These are phyloP conservation scores for Mythimna loreyi DNA, from an alignment of 2,888 invertebrate species.

Conservation along the genomic window DNA sequence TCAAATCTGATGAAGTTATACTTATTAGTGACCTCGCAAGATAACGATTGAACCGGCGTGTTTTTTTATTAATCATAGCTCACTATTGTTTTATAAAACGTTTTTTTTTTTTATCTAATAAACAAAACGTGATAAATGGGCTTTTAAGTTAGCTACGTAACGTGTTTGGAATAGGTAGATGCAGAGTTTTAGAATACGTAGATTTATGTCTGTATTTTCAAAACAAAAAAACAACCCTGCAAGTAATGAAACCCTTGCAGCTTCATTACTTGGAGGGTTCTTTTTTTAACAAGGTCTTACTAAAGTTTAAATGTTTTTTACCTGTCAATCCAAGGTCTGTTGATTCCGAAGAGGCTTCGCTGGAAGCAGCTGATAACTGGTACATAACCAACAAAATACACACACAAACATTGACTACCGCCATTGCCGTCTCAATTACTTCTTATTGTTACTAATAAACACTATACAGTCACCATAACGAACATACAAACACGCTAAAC, in stretches of 20 bases:
- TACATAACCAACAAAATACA: constrained; percentile 84
- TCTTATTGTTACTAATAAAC: constrained; percentile 79
- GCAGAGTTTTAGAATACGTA: too few species aligned
- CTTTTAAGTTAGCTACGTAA: not conserved
- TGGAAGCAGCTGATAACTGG: constrained; percentile 80
- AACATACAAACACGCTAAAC: constrained; percentile 61
- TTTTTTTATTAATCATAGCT: not conserved
- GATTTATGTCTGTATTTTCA: too few species aligned
- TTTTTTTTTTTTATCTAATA: not conserved
- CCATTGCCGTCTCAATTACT: constrained; percentile 82
- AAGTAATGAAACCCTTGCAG: too few species aligned
- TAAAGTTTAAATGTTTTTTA: constrained; percentile 61
- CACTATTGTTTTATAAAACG: not conserved
- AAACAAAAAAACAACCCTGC: too few species aligned
- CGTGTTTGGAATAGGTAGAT: not conserved
- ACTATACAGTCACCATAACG: constrained; percentile 79
- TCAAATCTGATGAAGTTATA: not conserved
- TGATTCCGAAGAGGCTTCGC: constrained; percentile 83
- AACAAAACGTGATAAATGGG: not conserved
- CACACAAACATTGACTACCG: constrained; percentile 85
- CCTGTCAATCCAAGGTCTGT: constrained; percentile 82
- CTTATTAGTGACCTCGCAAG: constrained; percentile 10
- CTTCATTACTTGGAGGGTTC: too few species aligned
- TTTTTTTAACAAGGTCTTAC: not conserved
- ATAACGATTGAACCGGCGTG: constrained; percentile 25